Evolutionary conservation across 2,797 vertebrate species (phyloP).

Genomic region (Pantherophis alleghaniensis): DNA sequence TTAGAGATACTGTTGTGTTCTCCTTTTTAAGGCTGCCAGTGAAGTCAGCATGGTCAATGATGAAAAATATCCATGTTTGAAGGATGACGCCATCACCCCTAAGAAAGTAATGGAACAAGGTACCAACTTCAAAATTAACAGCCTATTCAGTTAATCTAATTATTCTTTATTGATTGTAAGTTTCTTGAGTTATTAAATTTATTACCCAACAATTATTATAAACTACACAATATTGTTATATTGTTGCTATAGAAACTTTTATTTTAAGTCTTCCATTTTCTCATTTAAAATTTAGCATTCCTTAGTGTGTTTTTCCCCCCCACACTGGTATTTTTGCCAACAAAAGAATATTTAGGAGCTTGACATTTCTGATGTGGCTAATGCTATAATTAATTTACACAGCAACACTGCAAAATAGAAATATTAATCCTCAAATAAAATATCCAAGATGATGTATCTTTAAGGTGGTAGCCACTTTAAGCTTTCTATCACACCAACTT

Average conservation of each 20-base stretch:
- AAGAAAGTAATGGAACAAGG: background rate
- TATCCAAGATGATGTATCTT: constrained; percentile 34
- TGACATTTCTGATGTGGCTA: constrained; percentile 48
- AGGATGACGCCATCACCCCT: background rate
- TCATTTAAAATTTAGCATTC: constrained; percentile 35
- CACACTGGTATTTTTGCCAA: constrained; percentile 31
- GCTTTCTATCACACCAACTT: background rate
- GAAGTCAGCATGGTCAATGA: background rate
- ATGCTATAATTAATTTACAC: constrained; percentile 39
- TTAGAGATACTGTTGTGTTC: background rate
- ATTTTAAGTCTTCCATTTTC: constrained; percentile 41
- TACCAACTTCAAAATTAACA: background rate
- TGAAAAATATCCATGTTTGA: background rate
- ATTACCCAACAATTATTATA: background rate
- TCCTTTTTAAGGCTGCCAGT: background rate
- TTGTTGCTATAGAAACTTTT: constrained; percentile 50
- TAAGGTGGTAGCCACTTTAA: constrained; percentile 25
- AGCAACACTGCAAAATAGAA: constrained; percentile 44
- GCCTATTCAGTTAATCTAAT: background rate
- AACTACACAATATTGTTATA: background rate
- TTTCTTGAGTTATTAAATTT: background rate
- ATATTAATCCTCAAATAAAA: constrained; percentile 33
- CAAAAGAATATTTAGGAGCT: constrained; percentile 47
- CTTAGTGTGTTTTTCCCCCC: constrained; percentile 18
- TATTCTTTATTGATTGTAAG: background rate